Percentiles rank a stretch among this genome's conserved stretches.
These are phyloP conservation scores for Acleris sparsana DNA, from an alignment of 2,888 invertebrate species.

Conservation along the genomic window DNA sequence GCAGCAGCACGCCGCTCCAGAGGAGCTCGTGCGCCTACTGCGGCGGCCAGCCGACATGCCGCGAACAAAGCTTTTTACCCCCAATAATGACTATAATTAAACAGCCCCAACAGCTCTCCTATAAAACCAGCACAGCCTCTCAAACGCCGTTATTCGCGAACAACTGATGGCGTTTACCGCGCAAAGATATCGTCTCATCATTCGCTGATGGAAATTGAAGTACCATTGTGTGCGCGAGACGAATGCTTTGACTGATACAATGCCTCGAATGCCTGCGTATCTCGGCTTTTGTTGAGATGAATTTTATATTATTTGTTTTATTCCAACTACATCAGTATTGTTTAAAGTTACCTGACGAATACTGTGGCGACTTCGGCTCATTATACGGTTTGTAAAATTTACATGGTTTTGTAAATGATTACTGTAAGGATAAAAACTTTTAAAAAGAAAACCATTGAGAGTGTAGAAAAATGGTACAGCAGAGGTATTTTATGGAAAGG, in stretches of 20 bases:
- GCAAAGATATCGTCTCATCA: slow-evolving; percentile 42
- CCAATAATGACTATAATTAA: slow-evolving; percentile 16
- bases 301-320: slow-evolving; percentile 30
- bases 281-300: slow-evolving; percentile 29
- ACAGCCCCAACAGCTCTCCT: slow-evolving; percentile 4
- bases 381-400: slow-evolving; percentile 10
- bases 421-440: not conserved
- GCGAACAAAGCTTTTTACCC: slow-evolving; percentile 11
- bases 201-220: slow-evolving; percentile 59
- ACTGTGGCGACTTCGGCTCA: slow-evolving; percentile 11
- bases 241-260: slow-evolving; percentile 49
- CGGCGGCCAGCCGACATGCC: slow-evolving; percentile 8
- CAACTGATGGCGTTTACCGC: slow-evolving; percentile 38
- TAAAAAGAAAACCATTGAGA: too few relatives aligned
- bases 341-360: slow-evolving; percentile 26
- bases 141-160: slow-evolving; percentile 38
- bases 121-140: slow-evolving; percentile 12
- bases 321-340: slow-evolving; percentile 24
- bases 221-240: slow-evolving; percentile 54
- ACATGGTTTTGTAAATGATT: not conserved
- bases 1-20: slow-evolving; percentile 23
- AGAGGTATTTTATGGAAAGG: slow-evolving; percentile 19
- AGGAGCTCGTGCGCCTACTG: slow-evolving; percentile 4
- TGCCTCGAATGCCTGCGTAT: slow-evolving; percentile 43
- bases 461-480: not conserved